Percentiles rank a stretch among this genome's conserved stretches.
Evolutionary conservation across 1,140 invertebrate species (phyloP).

Genomic region (Sweltsa coloradensis): DNA sequence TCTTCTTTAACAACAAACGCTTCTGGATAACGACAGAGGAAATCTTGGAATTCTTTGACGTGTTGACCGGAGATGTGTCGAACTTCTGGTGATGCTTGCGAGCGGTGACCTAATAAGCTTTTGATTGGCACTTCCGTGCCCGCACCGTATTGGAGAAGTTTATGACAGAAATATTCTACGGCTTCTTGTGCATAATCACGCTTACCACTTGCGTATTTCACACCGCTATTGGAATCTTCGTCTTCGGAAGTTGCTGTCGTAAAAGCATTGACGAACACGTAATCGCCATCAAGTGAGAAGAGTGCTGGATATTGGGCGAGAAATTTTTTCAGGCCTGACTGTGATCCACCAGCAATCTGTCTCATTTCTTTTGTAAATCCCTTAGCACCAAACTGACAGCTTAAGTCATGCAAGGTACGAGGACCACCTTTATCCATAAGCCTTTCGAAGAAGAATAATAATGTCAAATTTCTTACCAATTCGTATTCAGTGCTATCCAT

Average conservation of each 20-base stretch:
- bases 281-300: constrained; percentile 83
- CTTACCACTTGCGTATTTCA: constrained; percentile 35
- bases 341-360: constrained; percentile 87
- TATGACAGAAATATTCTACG: constrained; percentile 87
- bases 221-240: constrained; percentile 9
- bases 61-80: constrained; percentile 88
- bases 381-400: constrained; percentile 92
- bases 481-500: constrained; percentile 93
- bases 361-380: constrained; percentile 92
- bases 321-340: constrained; percentile 86
- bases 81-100: constrained; percentile 89
- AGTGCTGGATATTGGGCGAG: constrained; percentile 81
- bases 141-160: constrained; percentile 78
- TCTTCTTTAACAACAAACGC: constrained; percentile 83
- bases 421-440: constrained; percentile 88
- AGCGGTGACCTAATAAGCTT: constrained; percentile 82
- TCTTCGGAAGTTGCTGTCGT: constrained; percentile 34
- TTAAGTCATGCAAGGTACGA: constrained; percentile 87
- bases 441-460: constrained; percentile 91
- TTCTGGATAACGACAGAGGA: constrained; percentile 71
- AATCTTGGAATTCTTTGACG: constrained; percentile 87
- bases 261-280: constrained; percentile 77
- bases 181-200: constrained; percentile 85
- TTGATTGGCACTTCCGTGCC: constrained; percentile 87
- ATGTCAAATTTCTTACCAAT: constrained; percentile 81